These are phyloP conservation scores for Clivina fossor DNA, from an alignment of 2,888 invertebrate species.

Conservation along the genomic window DNA sequence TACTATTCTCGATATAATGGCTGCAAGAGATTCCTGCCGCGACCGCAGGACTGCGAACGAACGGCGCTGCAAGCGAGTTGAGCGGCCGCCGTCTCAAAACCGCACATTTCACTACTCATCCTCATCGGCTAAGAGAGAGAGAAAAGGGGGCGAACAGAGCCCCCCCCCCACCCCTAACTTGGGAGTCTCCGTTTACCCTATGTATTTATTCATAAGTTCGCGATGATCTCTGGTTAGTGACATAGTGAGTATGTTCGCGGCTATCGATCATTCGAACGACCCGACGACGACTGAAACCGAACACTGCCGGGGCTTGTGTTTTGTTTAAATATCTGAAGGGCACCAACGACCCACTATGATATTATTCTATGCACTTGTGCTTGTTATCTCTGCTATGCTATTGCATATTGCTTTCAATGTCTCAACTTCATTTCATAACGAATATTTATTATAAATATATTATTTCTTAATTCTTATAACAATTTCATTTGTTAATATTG, in stretches of 20 bases:
- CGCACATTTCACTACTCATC: slow-evolving; percentile 53
- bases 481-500: no score
- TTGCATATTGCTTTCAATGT: no score
- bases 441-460: no score
- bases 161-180: neutral
- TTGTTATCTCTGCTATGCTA: no score
- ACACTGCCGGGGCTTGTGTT: no score
- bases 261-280: slow-evolving; percentile 25
- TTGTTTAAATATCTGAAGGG: no score
- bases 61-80: slow-evolving; percentile 48
- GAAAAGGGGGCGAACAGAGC: no score
- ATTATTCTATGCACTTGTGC: no score
- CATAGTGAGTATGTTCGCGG: slow-evolving; percentile 31
- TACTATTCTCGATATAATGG: slow-evolving; percentile 51
- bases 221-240: slow-evolving; percentile 34
- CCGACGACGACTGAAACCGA: no score
- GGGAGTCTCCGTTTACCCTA: neutral
- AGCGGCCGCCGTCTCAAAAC: slow-evolving; percentile 55
- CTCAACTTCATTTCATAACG: no score
- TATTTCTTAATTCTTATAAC: no score
- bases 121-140: neutral
- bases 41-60: slow-evolving; percentile 53
- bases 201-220: slow-evolving; percentile 35
- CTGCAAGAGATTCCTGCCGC: slow-evolving; percentile 52
- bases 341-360: no score